phyloP scores from a whole-genome alignment of 1,140 invertebrate species.

The Pogonus chalceus region DNA sequence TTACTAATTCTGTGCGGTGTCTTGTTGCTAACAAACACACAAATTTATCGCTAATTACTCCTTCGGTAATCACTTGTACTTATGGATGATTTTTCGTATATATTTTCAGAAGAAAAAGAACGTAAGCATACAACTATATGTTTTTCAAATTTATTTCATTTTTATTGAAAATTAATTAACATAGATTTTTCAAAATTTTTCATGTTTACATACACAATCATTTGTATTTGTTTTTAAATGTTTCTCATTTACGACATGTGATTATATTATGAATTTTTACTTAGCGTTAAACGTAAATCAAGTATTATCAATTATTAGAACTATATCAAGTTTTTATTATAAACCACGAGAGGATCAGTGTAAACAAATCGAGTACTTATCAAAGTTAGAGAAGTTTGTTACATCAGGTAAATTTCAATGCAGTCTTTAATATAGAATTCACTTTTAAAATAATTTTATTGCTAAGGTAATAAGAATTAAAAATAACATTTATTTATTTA shows the following conservation, averaged over 20 bases:
- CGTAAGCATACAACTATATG: not conserved
- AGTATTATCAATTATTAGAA: not conserved
- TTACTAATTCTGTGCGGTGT: not conserved
- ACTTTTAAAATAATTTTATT: too few species aligned
- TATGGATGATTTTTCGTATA: not conserved
- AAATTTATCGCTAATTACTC: not conserved
- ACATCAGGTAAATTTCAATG: not conserved
- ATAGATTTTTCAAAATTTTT: too few species aligned
- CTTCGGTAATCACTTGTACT: not conserved
- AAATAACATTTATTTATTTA: too few species aligned
- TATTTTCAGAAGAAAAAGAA: not conserved
- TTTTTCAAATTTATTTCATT: too few species aligned
- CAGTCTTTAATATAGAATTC: too few species aligned
- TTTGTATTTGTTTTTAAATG: too few species aligned
- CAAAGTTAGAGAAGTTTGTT: not conserved
- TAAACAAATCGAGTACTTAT: not conserved
- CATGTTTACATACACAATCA: too few species aligned
- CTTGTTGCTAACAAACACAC: too few species aligned
- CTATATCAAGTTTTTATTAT: not conserved
- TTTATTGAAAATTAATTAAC: too few species aligned
- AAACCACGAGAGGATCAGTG: not conserved
- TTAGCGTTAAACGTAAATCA: not conserved
- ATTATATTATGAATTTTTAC: slow-evolving; percentile 1
- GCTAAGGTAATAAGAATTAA: too few species aligned
- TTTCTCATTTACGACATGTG: too few species aligned